phyloP scores from a whole-genome alignment of 2,888 invertebrate species.

The Trachelus iudaicus region DNA sequence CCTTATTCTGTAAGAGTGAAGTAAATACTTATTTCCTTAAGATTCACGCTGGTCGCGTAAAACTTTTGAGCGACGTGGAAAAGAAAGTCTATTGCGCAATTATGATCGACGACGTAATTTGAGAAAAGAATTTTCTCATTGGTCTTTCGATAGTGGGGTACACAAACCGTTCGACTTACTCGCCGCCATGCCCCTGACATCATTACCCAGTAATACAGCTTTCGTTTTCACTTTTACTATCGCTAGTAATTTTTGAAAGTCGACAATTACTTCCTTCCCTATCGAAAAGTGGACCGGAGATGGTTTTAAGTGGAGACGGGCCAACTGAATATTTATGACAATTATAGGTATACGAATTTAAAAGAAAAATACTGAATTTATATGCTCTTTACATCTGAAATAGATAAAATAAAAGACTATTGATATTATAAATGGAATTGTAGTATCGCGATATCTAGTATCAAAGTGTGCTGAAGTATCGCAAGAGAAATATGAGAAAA shows the following conservation, averaged over 20 bases:
- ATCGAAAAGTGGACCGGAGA: not conserved
- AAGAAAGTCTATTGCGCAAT: not conserved
- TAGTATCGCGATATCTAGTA: not conserved
- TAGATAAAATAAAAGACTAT: not conserved
- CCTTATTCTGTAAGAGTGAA: not conserved
- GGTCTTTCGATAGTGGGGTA: not conserved
- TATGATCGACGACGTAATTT: not conserved
- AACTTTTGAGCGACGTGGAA: not conserved
- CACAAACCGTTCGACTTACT: not conserved
- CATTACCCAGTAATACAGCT: constrained; percentile 34
- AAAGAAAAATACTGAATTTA: not conserved
- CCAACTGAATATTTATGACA: not conserved
- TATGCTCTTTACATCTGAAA: not conserved
- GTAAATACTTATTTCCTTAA: not conserved
- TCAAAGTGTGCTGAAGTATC: not conserved
- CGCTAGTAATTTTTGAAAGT: constrained; percentile 1
- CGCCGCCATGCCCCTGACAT: constrained; percentile 33
- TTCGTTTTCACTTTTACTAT: constrained; percentile 31
- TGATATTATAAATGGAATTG: not conserved
- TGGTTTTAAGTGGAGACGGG: not conserved
- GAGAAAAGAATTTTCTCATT: not conserved
- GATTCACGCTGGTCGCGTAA: not conserved
- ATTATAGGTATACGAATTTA: not conserved
- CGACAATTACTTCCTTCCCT: not conserved
- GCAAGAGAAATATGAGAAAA: not conserved